A percentile compares a stretch with the other conserved stretches of the same genome.
Evolutionary conservation across 1,140 invertebrate genomes (phyloP).

Genomic region (Vanessa tameamea): DNA sequence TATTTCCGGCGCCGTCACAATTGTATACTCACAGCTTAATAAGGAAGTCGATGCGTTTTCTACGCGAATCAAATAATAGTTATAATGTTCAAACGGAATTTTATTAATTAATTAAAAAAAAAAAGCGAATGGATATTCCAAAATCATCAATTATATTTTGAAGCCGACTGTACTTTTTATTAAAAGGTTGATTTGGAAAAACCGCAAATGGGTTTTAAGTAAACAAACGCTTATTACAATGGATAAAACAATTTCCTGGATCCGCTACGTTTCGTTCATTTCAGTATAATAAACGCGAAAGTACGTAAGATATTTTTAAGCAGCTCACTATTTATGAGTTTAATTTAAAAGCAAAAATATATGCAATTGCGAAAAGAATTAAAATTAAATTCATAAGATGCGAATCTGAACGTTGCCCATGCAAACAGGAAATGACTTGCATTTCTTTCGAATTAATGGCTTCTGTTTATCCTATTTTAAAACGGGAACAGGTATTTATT

Average conservation of each 20-base stretch:
- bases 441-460: too few species aligned
- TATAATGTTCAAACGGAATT: neutral
- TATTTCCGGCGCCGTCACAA: constrained; percentile 1
- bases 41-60: constrained; percentile 10
- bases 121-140: too few species aligned
- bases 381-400: too few species aligned
- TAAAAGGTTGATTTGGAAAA: constrained; percentile 10
- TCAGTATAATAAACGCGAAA: neutral
- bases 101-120: neutral
- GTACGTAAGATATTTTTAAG: neutral
- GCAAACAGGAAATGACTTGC: too few species aligned
- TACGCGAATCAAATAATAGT: neutral
- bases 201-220: constrained; percentile 17
- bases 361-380: too few species aligned
- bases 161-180: constrained; percentile 4
- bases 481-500: too few species aligned
- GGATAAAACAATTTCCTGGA: neutral
- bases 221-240: constrained; percentile 6
- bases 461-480: too few species aligned
- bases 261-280: neutral
- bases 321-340: too few species aligned
- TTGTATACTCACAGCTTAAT: neutral
- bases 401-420: too few species aligned
- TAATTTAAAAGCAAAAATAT: too few species aligned
- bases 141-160: neutral